phyloP scores from a whole-genome alignment of 2,113 vertebrate species.

The Hepsetus odoe region DNA sequence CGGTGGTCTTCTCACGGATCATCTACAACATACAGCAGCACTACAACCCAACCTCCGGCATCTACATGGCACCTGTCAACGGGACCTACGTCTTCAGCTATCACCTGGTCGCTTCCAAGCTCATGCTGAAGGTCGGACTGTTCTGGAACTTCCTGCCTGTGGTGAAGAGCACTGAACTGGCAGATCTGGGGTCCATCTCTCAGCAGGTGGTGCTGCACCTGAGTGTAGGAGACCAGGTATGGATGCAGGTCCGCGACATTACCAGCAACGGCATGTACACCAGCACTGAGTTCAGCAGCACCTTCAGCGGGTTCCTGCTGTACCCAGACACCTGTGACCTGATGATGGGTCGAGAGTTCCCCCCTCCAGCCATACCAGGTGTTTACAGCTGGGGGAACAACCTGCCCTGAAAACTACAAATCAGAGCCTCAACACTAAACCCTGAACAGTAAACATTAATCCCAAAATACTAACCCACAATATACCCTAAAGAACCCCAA shows the following conservation, averaged over 20 bases:
- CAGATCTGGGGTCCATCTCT: conserved; percentile 56
- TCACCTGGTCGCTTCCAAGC: conserved; percentile 49
- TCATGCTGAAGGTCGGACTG: conserved; percentile 66
- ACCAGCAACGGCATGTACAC: conserved; percentile 66
- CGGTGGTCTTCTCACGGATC: conserved; percentile 59
- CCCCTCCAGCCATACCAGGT: neutral
- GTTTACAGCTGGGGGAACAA: conserved; percentile 29
- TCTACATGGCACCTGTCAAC: conserved; percentile 66
- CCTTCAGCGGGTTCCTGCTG: conserved; percentile 72
- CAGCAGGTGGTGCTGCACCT: conserved; percentile 68
- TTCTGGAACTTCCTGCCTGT: conserved; percentile 63
- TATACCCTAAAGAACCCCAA: neutral
- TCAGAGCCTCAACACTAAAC: conserved; percentile 1
- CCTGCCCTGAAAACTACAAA: neutral
- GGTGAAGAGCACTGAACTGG: conserved; percentile 60
- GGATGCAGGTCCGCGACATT: conserved; percentile 66
- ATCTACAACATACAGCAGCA: conserved; percentile 61
- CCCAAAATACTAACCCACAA: neutral
- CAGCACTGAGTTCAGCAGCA: conserved; percentile 61
- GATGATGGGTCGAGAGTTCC: conserved; percentile 43
- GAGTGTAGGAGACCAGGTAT: conserved; percentile 60
- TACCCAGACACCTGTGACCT: conserved; percentile 67
- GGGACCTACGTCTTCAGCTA: conserved; percentile 75
- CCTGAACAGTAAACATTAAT: neutral
- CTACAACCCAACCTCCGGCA: conserved; percentile 59